Conservation (phyloP, 2,888 invertebrate genomes). For the Trachelus iudaicus region DNA sequence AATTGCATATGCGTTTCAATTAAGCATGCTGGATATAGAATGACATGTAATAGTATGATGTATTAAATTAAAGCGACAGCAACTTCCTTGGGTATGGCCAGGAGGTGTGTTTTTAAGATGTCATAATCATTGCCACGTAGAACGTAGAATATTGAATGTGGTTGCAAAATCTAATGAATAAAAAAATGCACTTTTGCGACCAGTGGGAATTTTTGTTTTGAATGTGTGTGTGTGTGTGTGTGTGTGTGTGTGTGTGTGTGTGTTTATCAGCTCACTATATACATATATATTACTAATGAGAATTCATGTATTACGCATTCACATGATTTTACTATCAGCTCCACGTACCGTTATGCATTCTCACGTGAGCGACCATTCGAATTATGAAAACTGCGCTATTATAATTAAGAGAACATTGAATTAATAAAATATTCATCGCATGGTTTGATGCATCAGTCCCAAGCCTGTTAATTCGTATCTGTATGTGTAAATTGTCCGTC, state of each 20-base stretch:
- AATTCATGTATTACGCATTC: not conserved
- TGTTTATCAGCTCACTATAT: no score
- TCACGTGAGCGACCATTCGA: not conserved
- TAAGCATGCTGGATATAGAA: not conserved
- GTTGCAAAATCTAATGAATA: not conserved
- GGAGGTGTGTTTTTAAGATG: not conserved
- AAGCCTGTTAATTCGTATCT: not conserved
- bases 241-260: no score
- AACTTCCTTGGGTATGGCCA: not conserved
- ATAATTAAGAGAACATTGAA: not conserved
- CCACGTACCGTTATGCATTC: not conserved
- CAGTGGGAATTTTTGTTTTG: not conserved
- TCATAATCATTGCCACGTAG: slow-evolving; percentile 1
- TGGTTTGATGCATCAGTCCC: not conserved
- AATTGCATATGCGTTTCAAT: not conserved
- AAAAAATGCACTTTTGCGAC: not conserved
- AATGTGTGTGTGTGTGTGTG: not conserved
- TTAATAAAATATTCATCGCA: not conserved
- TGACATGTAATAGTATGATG: not conserved
- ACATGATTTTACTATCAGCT: not conserved
- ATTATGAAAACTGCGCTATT: not conserved
- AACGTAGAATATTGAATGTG: slow-evolving; percentile 3
- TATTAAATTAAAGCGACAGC: not conserved
- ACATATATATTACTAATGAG: no score
- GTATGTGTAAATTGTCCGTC: not conserved